Conservation (phyloP, 2,888 invertebrate genomes). For the Parnassius apollo region DNA sequence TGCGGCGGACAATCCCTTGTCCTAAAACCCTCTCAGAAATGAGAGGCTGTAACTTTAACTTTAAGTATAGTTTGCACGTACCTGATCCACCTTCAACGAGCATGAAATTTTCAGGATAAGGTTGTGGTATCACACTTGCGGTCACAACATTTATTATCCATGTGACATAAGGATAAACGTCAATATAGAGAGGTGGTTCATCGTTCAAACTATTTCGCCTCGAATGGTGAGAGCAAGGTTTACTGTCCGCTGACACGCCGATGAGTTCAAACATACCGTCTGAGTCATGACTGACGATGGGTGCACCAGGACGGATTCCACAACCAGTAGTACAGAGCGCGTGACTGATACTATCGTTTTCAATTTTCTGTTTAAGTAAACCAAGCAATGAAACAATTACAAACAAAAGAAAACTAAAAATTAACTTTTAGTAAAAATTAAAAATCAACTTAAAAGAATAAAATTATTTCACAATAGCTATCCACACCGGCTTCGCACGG, state of each 20-base stretch:
- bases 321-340: conserved; percentile 66
- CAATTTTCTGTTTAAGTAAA: conserved; percentile 43
- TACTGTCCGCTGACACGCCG: conserved; percentile 57
- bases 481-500: too few relatives aligned
- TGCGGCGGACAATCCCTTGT: too few relatives aligned
- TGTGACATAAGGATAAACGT: conserved; percentile 60
- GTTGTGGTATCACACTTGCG: conserved; percentile 54
- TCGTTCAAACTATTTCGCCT: conserved; percentile 56
- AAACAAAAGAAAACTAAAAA: too few relatives aligned
- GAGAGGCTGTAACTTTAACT: too few relatives aligned
- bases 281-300: conserved; percentile 54
- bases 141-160: conserved; percentile 67
- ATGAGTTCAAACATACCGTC: conserved; percentile 62
- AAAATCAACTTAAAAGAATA: too few relatives aligned
- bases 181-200: conserved; percentile 64
- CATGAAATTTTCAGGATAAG: conserved; percentile 57
- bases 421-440: too few relatives aligned
- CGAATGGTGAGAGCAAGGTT: conserved; percentile 47
- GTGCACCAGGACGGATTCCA: conserved; percentile 62
- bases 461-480: too few relatives aligned
- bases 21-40: too few relatives aligned
- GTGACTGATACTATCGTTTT: conserved; percentile 60
- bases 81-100: conserved; percentile 48
- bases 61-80: conserved; percentile 32
- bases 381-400: too few relatives aligned